These are phyloP conservation scores for Ctenosaura bakeri DNA, from an alignment of 2,797 vertebrate species.

Conservation along the genomic window DNA sequence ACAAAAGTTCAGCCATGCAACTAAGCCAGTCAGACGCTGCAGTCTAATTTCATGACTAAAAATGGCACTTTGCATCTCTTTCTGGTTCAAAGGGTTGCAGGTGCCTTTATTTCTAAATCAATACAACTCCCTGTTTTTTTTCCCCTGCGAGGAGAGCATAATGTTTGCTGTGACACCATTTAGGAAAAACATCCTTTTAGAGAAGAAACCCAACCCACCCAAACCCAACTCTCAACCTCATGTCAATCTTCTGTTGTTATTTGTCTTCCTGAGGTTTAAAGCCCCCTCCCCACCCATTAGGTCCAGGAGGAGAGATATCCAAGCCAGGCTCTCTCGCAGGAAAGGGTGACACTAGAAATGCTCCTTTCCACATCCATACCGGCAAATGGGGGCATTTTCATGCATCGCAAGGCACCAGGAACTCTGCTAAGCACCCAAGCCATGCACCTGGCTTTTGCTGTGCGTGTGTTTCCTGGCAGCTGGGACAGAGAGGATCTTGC, in stretches of 20 bases:
- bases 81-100: rapidly evolving
- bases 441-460: not conserved
- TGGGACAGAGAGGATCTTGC: not conserved
- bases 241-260: not conserved
- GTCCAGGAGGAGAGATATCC: not conserved
- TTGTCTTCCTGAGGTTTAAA: not conserved
- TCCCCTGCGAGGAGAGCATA: not conserved
- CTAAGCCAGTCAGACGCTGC: rapidly evolving
- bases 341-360: not conserved
- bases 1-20: not conserved
- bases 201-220: no score
- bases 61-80: rapidly evolving
- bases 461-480: not conserved
- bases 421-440: not conserved
- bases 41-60: rapidly evolving
- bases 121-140: rapidly evolving
- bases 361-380: not conserved
- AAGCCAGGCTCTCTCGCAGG: not conserved
- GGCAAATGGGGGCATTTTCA: not conserved
- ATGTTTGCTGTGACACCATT: not conserved
- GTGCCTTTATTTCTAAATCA: not conserved
- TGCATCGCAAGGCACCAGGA: conserved; percentile 9
- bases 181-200: not conserved
- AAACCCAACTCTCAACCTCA: no score
- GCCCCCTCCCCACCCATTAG: not conserved